Evolutionary conservation across 2,797 vertebrate genomes (phyloP).

Genomic region (Sebastes paucispinis): DNA sequence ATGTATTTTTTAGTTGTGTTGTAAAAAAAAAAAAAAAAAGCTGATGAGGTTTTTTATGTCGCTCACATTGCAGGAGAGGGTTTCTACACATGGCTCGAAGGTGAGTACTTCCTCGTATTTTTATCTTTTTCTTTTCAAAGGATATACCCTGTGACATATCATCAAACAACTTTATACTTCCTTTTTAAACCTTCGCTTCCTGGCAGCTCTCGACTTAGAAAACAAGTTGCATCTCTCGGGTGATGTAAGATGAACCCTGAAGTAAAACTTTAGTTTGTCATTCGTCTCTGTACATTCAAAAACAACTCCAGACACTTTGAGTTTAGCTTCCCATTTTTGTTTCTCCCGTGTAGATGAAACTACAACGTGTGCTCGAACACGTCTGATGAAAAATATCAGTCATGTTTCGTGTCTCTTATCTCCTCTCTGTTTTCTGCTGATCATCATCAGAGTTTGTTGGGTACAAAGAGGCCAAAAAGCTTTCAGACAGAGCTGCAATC

Average conservation of each 20-base stretch:
- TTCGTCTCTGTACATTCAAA: neutral
- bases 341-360: neutral
- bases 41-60: neutral
- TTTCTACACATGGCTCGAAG: constrained; percentile 96
- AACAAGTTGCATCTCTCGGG: neutral
- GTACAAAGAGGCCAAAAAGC: neutral
- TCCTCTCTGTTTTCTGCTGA: neutral
- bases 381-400: neutral
- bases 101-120: constrained; percentile 70
- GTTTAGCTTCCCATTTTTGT: neutral
- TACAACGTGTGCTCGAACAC: neutral
- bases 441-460: neutral
- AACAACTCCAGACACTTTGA: neutral
- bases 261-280: neutral
- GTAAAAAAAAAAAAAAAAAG: too few relatives aligned
- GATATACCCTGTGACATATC: neutral
- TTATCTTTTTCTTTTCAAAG: neutral
- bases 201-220: neutral
- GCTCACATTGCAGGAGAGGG: constrained; percentile 84
- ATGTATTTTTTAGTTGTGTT: neutral
- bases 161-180: neutral
- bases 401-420: neutral
- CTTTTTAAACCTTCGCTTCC: neutral
- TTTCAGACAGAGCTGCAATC: neutral
- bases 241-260: neutral